A percentile compares a stretch with the other conserved stretches of the same genome.
Evolutionary conservation across 2,113 vertebrate genomes (phyloP).

Genomic region (Tursiops truncatus): DNA sequence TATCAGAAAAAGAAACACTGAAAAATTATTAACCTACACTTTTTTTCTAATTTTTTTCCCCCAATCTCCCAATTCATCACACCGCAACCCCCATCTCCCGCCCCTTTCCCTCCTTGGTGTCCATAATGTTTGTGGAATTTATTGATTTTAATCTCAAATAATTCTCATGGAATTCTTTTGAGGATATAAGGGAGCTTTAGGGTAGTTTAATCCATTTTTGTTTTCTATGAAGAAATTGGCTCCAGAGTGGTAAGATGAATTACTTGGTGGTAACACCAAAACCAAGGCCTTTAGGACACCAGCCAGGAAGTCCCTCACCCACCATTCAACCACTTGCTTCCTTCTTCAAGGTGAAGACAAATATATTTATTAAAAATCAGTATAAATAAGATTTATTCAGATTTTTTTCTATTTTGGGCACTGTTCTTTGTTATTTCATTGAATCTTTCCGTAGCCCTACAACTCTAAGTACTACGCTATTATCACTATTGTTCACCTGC

Average conservation of each 20-base stretch:
- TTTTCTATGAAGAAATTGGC: background rate
- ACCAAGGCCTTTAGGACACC: background rate
- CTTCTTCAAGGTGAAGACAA: background rate
- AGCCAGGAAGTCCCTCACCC: accelerated
- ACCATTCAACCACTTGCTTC: background rate
- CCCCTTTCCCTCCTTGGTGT: too few species aligned
- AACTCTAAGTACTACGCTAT: background rate
- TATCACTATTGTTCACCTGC: background rate
- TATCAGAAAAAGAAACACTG: background rate
- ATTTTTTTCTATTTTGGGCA: background rate
- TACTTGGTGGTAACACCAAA: background rate
- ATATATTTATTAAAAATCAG: background rate
- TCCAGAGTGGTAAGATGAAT: background rate
- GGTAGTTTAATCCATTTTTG: background rate
- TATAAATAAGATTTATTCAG: background rate
- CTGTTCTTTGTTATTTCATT: background rate
- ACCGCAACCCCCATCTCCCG: too few species aligned
- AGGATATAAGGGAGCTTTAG: constrained; percentile 14
- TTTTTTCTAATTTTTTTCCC: background rate
- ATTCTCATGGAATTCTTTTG: constrained; percentile 33
- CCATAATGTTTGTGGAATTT: background rate
- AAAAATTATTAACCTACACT: background rate
- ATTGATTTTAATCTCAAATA: constrained; percentile 27
- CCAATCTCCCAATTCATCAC: too few species aligned
- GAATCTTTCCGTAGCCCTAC: background rate